These are phyloP conservation scores for Metalampra italica DNA, from an alignment of 2,888 invertebrate genomes.

Conservation along the genomic window DNA sequence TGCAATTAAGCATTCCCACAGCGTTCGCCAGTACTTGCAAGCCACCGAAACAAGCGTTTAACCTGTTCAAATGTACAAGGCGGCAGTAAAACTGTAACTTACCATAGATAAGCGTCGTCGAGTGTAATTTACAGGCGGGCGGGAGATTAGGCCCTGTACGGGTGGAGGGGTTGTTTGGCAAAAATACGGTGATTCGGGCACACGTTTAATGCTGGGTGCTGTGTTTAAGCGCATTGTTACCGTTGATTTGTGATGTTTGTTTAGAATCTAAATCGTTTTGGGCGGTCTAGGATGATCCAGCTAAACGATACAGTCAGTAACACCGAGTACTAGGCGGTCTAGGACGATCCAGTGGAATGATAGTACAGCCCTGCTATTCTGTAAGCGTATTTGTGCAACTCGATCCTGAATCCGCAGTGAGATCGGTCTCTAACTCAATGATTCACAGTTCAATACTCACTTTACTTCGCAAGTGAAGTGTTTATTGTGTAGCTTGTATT, in stretches of 20 bases:
- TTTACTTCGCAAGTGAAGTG: too few relatives aligned
- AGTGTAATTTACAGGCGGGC: slow-evolving; percentile 36
- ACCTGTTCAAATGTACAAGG: slow-evolving; percentile 37
- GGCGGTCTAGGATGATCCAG: slow-evolving; percentile 12
- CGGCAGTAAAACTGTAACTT: slow-evolving; percentile 39
- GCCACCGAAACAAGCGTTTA: slow-evolving; percentile 19
- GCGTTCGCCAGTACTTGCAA: slow-evolving; percentile 9
- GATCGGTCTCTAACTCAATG: too few relatives aligned
- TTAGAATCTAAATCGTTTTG: neutral
- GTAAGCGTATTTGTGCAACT: too few relatives aligned
- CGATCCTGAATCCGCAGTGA: too few relatives aligned
- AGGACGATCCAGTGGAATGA: too few relatives aligned
- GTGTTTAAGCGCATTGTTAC: neutral
- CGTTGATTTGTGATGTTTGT: neutral
- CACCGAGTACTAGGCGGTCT: too few relatives aligned
- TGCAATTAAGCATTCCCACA: slow-evolving; percentile 23
- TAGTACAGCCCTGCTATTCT: too few relatives aligned
- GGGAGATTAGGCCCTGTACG: slow-evolving; percentile 28
- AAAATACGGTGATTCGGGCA: slow-evolving; percentile 2
- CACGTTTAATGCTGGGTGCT: neutral
- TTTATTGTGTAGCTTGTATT: too few relatives aligned
- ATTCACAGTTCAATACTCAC: too few relatives aligned
- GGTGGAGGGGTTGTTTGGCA: slow-evolving; percentile 6
- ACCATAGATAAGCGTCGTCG: slow-evolving; percentile 44
- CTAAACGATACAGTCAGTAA: slow-evolving; percentile 9